Evolutionary conservation across 2,113 vertebrate species (phyloP).

Genomic region (Poicephalus gulielmi): DNA sequence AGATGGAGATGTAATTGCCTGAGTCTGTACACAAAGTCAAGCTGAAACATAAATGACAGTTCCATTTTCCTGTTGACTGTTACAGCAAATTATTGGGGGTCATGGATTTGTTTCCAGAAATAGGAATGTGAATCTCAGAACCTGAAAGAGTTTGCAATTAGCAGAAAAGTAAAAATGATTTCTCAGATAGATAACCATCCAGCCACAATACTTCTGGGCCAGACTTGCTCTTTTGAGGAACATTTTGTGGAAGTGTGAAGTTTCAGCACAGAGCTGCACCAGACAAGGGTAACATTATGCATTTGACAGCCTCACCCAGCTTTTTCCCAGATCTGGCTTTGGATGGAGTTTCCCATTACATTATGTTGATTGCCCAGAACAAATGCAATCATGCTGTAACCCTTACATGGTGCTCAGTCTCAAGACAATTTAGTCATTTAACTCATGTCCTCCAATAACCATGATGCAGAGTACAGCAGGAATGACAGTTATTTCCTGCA

Average conservation of each 20-base stretch:
- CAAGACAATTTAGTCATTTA: slow-evolving; percentile 54
- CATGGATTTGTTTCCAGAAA: slow-evolving; percentile 49
- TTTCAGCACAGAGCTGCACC: background rate
- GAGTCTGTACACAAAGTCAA: slow-evolving; percentile 67
- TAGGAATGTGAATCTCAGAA: slow-evolving; percentile 33
- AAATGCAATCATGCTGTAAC: slow-evolving; percentile 18
- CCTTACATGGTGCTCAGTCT: slow-evolving; percentile 11
- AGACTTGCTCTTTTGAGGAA: background rate
- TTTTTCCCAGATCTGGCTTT: background rate
- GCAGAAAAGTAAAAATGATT: slow-evolving; percentile 11
- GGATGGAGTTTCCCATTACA: slow-evolving; percentile 36
- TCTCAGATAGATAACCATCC: background rate
- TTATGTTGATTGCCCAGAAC: slow-evolving; percentile 41
- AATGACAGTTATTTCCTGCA: slow-evolving; percentile 63
- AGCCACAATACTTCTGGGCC: background rate
- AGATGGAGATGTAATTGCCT: slow-evolving; percentile 60
- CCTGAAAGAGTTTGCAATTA: background rate
- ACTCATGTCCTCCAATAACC: slow-evolving; percentile 24
- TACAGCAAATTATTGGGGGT: slow-evolving; percentile 56
- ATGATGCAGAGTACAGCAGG: background rate
- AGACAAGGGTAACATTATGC: slow-evolving; percentile 17
- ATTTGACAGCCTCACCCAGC: background rate
- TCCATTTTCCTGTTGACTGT: slow-evolving; percentile 68
- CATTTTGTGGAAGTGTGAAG: background rate
- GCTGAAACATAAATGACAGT: slow-evolving; percentile 66